Base-by-base conservation (phyloP, 1,140 invertebrate species). In the Plodia interpunctella region DNA sequence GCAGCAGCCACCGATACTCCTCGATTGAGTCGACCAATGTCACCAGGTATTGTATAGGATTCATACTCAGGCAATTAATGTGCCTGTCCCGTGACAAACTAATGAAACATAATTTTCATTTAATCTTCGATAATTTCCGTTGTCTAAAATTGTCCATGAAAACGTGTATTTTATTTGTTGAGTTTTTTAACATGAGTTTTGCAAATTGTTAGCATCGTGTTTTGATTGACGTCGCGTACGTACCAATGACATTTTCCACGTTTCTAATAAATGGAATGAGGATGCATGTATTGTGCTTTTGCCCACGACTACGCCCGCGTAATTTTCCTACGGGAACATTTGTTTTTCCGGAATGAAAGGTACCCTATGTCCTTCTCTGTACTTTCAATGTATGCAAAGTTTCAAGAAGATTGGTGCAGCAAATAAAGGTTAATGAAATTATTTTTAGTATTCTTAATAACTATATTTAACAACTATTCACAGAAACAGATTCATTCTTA, bases 1-100 rank as follows among this genome's bases (percentile, higher is more conserved):
- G 75, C 1, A 84, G 63, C 0, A 88, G 63, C 86, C 86, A 88
- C 53, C 76, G 53, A 44, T 84, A 83, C 21, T 86, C 70, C 61
- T 79, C 72, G 10, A 87, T 63, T 6, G 72, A 80, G 30, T 65
- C 60, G 2, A 82, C 49, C 17, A 88, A 59, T 8, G 68, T 70
- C 1, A 77, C 62, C 3, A 88, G 52, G 17, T 72, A 79, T 11
- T 74, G 57, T 6, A 79, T 57, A 5, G 76, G 82, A 57, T 81
- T 70, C 83, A 88, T 87, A 15, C 53, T 57, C 38, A 44, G 38
- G 38, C 38, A 15, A 44, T 35, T 15, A 15, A 44, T 5, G 15
- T 44, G n/a, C 38, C 38, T 44, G 38, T 4, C 1, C 8, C 13
- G 1, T 4, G n/a, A 15, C 38, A 15, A 15, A 44, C 15, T 6